Base-by-base conservation (phyloP, 2,113 vertebrate species). In the Apteryx mantelli region DNA sequence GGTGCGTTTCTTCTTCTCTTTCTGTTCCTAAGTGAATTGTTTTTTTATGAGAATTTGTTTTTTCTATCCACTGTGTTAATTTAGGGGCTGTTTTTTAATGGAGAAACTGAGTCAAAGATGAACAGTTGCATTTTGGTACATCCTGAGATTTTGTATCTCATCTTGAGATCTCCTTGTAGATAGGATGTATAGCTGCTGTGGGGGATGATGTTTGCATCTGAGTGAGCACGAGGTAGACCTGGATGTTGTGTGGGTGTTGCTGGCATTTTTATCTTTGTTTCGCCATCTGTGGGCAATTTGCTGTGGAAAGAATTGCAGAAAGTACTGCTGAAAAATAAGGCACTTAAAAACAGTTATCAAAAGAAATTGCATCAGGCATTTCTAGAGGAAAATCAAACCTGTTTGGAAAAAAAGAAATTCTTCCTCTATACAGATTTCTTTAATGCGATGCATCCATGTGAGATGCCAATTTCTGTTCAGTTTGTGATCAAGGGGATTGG, bases 381-480 rank as follows among this genome's bases (percentile, higher is more conserved):
- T 63, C 40, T 25, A 63, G 25, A 56, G 34, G 36, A 7, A 73
- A 68, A 75, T 32, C 7, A 42, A 61, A 74, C 30, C 16, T 9
- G 7, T 32, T 17, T 34, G 30, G 69, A 74, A 60, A 5, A 30
- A 81, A 81, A 44, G 15, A 14, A 78, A 32, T 25, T 30, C 9
- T 21, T 44, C 3, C 28, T 5, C 20, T 65, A 6, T 69, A 36
- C 3, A 18, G 53, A 32, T 26, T 11, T 68, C 26, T 61, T 63
- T n/a, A 28, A n/a, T 4, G 2, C 1, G 10, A 14, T 53, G n/a
- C 14, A 20, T 68, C 17, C 9, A 7, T 11, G 1, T 2, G 6
- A 42, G 46, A 74, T 38, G 24, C 68, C 13, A 6, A 4, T 79
- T 88, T 32, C 44, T 10, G 38, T 14, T 25, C 0, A 1, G 9